Evolutionary conservation across 2,888 invertebrate species (phyloP).

Genomic region (Epirrhoe tristata): DNA sequence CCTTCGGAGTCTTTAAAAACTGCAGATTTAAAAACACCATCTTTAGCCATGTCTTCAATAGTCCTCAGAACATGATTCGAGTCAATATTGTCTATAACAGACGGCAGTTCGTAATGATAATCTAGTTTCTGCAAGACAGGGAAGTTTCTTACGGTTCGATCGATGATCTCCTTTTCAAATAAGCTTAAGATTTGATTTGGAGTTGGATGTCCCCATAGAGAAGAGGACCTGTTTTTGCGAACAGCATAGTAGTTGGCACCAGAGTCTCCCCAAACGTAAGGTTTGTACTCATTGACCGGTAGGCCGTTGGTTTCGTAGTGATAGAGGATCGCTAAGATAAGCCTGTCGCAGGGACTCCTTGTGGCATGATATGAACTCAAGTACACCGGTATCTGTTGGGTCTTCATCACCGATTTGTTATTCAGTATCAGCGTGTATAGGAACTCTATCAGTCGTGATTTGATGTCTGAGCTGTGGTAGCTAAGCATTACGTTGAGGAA

Average conservation of each 20-base stretch:
- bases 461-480: slow-evolving; percentile 74
- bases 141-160: slow-evolving; percentile 89
- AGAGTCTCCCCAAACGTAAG: slow-evolving; percentile 93
- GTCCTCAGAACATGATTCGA: slow-evolving; percentile 49
- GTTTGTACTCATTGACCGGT: slow-evolving; percentile 88
- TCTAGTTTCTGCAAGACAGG: slow-evolving; percentile 87
- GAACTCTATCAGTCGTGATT: slow-evolving; percentile 88
- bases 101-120: slow-evolving; percentile 69
- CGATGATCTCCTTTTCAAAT: slow-evolving; percentile 87
- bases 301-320: slow-evolving; percentile 89
- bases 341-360: slow-evolving; percentile 88
- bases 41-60: slow-evolving; percentile 55
- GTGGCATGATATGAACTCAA: slow-evolving; percentile 92
- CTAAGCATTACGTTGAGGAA: slow-evolving; percentile 89
- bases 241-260: slow-evolving; percentile 92
- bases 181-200: slow-evolving; percentile 90
- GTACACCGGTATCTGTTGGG: slow-evolving; percentile 90
- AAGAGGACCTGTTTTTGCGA: slow-evolving; percentile 79
- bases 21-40: slow-evolving; percentile 52
- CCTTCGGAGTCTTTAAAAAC: slow-evolving; percentile 58
- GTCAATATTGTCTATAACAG: slow-evolving; percentile 47
- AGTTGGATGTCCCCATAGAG: slow-evolving; percentile 89
- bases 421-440: slow-evolving; percentile 87
- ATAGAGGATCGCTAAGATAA: slow-evolving; percentile 88
- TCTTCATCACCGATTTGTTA: slow-evolving; percentile 87